Percentiles rank a stretch among this genome's conserved stretches.
phyloP scores from a whole-genome alignment of 2,797 vertebrate genomes.

The Hydrolagus colliei region DNA sequence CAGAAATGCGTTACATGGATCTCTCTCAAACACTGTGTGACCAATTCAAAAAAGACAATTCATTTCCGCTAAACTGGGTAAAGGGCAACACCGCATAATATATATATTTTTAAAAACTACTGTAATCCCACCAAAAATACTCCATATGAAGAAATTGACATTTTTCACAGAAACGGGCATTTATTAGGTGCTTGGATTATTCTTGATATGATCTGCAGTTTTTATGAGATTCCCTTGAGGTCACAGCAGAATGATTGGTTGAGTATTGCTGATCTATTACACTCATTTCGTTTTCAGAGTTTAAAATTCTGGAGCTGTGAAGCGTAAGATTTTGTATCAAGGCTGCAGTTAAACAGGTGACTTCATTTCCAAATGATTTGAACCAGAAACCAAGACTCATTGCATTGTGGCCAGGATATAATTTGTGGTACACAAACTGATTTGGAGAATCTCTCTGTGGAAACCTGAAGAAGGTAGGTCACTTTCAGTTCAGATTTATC shows the following conservation, averaged over 20 bases:
- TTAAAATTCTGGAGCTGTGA: neutral
- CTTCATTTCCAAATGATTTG: slow-evolving; percentile 4
- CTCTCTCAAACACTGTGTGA: neutral
- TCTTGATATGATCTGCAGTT: neutral
- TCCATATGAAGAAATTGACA: too few relatives aligned
- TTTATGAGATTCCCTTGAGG: neutral
- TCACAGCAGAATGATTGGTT: neutral
- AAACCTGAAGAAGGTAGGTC: neutral
- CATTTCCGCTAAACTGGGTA: neutral
- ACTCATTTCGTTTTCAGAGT: neutral
- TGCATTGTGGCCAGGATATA: neutral
- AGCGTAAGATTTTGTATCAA: neutral
- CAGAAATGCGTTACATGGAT: neutral
- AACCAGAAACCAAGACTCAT: neutral
- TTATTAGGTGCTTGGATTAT: too few relatives aligned
- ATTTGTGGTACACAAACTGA: neutral
- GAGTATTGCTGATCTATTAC: neutral
- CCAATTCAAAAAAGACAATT: neutral
- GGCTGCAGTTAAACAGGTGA: neutral
- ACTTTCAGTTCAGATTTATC: neutral
- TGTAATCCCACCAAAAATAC: neutral
- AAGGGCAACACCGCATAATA: neutral
- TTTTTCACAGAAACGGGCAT: too few relatives aligned
- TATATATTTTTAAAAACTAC: neutral
- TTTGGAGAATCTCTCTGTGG: neutral